phyloP scores from a whole-genome alignment of 1,140 invertebrate species.

The Lycorma delicatula region DNA sequence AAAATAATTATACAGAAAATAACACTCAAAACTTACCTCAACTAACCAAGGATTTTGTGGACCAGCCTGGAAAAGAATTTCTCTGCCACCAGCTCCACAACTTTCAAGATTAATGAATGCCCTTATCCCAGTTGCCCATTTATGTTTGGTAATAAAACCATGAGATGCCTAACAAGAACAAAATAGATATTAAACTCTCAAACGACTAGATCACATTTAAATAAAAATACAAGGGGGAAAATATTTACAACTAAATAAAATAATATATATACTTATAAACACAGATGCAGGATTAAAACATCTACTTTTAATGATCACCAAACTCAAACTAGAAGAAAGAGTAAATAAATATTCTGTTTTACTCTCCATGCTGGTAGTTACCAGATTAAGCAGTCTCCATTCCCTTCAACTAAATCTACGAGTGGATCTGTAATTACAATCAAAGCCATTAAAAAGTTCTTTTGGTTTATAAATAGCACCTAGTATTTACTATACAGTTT shows the following conservation, averaged over 20 bases:
- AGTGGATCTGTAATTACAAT: no score
- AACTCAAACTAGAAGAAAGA: no score
- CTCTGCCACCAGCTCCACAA: constrained; percentile 85
- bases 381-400: no score
- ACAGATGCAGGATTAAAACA: no score
- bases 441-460: no score
- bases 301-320: no score
- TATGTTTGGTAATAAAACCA: constrained; percentile 89
- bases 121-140: constrained; percentile 69
- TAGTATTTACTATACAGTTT: no score
- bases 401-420: no score
- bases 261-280: not conserved
- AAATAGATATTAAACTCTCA: not conserved
- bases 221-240: not conserved
- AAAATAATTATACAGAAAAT: not conserved
- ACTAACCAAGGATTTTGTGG: constrained; percentile 86
- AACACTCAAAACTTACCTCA: constrained; percentile 43
- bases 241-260: not conserved
- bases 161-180: constrained; percentile 62
- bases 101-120: constrained; percentile 93
- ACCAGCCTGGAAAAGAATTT: constrained; percentile 90
- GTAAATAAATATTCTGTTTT: no score
- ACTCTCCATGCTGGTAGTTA: no score
- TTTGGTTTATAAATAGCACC: no score
- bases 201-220: not conserved